These are phyloP conservation scores for Cryptoprocta ferox DNA, from an alignment of 2,797 vertebrate species.

Conservation along the genomic window DNA sequence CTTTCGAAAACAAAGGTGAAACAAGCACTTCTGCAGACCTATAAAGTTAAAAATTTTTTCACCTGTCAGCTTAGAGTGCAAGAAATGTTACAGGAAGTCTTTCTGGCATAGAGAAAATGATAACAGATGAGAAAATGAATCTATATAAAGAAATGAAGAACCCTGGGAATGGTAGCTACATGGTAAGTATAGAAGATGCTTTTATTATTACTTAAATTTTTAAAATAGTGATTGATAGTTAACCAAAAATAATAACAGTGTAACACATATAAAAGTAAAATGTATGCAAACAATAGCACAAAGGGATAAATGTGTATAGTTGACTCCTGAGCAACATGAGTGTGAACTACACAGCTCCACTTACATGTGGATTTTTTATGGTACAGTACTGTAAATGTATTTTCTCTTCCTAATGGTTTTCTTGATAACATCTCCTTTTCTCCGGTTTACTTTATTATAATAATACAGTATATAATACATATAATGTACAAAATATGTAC, in stretches of 20 bases:
- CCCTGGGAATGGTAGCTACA: neutral
- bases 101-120: neutral
- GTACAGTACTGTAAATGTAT: neutral
- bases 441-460: neutral
- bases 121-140: neutral
- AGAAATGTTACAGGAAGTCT: slow-evolving; percentile 39
- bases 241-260: neutral
- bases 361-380: neutral
- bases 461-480: neutral
- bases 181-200: neutral
- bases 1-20: slow-evolving; percentile 12
- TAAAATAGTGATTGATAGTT: neutral
- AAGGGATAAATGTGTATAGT: neutral
- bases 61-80: neutral
- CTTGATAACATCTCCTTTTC: neutral
- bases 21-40: neutral
- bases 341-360: neutral
- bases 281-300: neutral
- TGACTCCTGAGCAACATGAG: neutral
- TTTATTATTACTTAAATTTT: neutral
- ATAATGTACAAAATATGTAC: neutral
- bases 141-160: neutral
- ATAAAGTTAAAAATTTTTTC: neutral
- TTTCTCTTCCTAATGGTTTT: neutral
- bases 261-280: slow-evolving; percentile 11